Percentiles rank a stretch among this genome's conserved stretches.
phyloP scores from a whole-genome alignment of 1,140 invertebrate species.

The Drosophila bocki region DNA sequence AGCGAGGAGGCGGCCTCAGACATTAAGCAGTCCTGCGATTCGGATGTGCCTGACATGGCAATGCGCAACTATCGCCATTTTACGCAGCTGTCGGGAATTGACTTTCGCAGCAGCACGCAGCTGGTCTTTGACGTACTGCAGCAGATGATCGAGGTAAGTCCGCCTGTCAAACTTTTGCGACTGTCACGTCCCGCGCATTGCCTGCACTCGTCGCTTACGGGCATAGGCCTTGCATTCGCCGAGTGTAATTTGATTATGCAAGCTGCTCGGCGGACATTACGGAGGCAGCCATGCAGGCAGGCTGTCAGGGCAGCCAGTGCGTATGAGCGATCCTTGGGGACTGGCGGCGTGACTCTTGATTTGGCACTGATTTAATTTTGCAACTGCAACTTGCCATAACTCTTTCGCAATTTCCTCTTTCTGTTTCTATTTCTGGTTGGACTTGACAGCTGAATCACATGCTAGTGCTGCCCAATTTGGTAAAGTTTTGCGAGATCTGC shows the following conservation, averaged over 20 bases:
- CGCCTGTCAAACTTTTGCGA: constrained; percentile 12
- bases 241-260: constrained; percentile 61
- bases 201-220: constrained; percentile 15
- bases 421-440: constrained; percentile 5
- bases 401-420: constrained; percentile 39
- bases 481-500: constrained; percentile 84
- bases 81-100: constrained; percentile 78
- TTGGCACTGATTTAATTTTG: constrained; percentile 52
- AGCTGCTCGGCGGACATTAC: constrained; percentile 32
- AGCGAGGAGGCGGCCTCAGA: constrained; percentile 4
- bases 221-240: constrained; percentile 14
- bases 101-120: constrained; percentile 84
- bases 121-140: constrained; percentile 84
- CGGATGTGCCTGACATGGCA: constrained; percentile 67
- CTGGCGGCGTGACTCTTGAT: constrained; percentile 10
- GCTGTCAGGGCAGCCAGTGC: constrained; percentile 17
- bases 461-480: constrained; percentile 78
- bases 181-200: constrained; percentile 42
- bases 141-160: constrained; percentile 84
- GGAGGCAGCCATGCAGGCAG: constrained; percentile 1
- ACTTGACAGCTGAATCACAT: constrained; percentile 73
- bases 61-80: constrained; percentile 81
- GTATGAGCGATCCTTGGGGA: constrained; percentile 44
- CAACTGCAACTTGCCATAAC: constrained; percentile 39
- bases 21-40: constrained; percentile 40